These are phyloP conservation scores for Marmota monax DNA, from an alignment of 2,113 vertebrate species.

Conservation along the genomic window DNA sequence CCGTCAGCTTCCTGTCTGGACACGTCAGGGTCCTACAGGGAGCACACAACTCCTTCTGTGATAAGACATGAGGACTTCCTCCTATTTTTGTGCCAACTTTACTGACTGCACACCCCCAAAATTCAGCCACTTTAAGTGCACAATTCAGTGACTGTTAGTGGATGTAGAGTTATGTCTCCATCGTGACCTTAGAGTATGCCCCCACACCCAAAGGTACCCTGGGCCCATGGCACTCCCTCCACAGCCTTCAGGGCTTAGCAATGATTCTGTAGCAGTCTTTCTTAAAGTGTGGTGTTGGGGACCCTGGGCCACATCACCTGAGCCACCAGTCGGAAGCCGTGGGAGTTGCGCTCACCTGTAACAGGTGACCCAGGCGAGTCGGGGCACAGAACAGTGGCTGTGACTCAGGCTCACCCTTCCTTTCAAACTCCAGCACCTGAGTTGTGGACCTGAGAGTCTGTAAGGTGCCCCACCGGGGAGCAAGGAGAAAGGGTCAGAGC, in stretches of 20 bases:
- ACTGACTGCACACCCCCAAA: neutral
- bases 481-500: neutral
- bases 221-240: rapidly evolving
- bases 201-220: too few species aligned
- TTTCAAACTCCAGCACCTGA: neutral
- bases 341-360: neutral
- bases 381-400: rapidly evolving
- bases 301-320: neutral
- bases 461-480: rapidly evolving
- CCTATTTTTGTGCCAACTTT: neutral
- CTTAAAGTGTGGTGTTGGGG: neutral
- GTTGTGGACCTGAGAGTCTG: neutral
- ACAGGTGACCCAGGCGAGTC: neutral
- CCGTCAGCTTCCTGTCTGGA: rapidly evolving
- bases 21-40: rapidly evolving
- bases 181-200: neutral
- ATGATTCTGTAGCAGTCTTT: neutral
- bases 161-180: neutral
- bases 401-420: rapidly evolving
- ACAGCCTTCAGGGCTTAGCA: neutral
- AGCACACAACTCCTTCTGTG: rapidly evolving
- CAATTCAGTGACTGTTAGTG: neutral
- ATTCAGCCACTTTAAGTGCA: neutral
- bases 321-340: neutral
- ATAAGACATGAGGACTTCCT: neutral